Conservation (phyloP, 2,113 vertebrate genomes). For the Boulengeromyrus knoepffleri region DNA sequence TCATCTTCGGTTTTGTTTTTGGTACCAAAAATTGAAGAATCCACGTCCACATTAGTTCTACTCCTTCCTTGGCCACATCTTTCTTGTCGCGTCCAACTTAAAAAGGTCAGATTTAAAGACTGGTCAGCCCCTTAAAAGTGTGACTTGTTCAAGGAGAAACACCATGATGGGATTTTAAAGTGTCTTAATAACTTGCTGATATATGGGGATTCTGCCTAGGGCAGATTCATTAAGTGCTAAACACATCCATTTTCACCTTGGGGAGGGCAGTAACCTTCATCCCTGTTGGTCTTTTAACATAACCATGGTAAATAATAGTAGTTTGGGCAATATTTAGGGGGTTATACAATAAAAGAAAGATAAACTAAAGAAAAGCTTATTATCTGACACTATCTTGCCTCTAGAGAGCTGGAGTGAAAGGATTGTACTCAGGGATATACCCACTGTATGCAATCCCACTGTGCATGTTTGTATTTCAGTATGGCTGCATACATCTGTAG, state of each 20-base stretch:
- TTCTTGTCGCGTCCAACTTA: constrained; percentile 16
- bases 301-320: constrained; percentile 65
- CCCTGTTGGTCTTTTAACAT: constrained; percentile 67
- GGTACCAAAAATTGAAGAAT: constrained; percentile 19
- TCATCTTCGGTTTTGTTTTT: constrained; percentile 16
- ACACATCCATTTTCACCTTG: constrained; percentile 72
- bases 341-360: not conserved
- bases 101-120: constrained; percentile 74
- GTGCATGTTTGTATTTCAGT: not conserved
- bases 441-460: not conserved
- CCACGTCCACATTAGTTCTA: constrained; percentile 28
- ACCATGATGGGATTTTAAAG: constrained; percentile 76
- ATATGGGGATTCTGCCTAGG: constrained; percentile 60
- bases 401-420: not conserved
- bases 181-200: constrained; percentile 76
- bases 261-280: constrained; percentile 65
- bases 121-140: constrained; percentile 66
- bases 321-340: not conserved
- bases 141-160: constrained; percentile 75
- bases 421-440: not conserved
- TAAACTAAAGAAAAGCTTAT: not conserved
- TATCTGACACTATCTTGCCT: not conserved
- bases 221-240: constrained; percentile 72
- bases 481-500: not conserved
- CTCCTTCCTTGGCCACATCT: constrained; percentile 13